Percentiles rank a stretch among this genome's conserved stretches.
These are phyloP conservation scores for Hydrozoanthus gracilis DNA, from an alignment of 92 coral and sea anemone genomes.

Conservation along the genomic window DNA sequence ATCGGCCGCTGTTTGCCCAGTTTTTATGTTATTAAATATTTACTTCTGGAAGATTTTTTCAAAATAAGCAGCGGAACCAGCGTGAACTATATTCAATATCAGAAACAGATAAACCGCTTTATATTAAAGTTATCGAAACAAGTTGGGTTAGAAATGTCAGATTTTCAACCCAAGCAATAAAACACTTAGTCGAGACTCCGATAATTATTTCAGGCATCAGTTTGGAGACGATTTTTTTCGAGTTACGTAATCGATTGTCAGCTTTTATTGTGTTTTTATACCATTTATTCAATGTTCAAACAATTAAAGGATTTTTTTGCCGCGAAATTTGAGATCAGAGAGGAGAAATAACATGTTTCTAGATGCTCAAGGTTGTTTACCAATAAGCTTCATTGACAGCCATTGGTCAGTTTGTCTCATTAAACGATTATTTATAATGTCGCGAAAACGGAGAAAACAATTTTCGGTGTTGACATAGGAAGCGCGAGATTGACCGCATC, in stretches of 20 bases:
- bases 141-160: neutral
- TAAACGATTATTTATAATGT: neutral
- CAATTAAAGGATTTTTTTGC: neutral
- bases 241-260: constrained; percentile 28
- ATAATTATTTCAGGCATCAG: neutral
- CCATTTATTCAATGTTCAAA: neutral
- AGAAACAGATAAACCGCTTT: neutral
- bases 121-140: too few relatives aligned
- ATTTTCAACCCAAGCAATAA: neutral
- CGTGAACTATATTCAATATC: neutral
- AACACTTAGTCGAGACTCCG: too few relatives aligned
- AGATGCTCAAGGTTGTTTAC: too few relatives aligned
- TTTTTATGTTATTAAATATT: constrained; percentile 37
- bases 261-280: constrained; percentile 20
- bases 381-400: too few relatives aligned
- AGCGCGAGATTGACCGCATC: neutral
- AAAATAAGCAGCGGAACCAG: neutral
- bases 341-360: too few relatives aligned
- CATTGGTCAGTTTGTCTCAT: too few relatives aligned
- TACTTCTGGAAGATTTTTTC: constrained; percentile 20
- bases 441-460: neutral
- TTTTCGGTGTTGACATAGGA: neutral
- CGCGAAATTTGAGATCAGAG: neutral
- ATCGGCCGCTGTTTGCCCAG: constrained; percentile 29
- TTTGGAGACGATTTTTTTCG: constrained; percentile 5